Evolutionary conservation across 1,140 invertebrate species (phyloP), one percentile per base, ranked within the genome.

Genomic region (Teleopsis dalmanni): DNA sequence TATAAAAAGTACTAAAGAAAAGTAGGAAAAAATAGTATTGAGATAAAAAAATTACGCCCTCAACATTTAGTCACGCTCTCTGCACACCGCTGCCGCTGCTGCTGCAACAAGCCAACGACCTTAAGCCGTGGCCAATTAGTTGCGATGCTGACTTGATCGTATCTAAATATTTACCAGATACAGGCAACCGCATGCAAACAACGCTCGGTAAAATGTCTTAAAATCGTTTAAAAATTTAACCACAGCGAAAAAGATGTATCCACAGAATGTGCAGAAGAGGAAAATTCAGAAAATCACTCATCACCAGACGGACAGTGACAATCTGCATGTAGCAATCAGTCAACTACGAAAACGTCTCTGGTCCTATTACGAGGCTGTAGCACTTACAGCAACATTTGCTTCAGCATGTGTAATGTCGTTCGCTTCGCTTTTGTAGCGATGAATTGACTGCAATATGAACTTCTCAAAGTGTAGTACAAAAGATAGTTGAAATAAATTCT

Each of bases 251-350:
- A 19, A 18, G 7, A 21, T 25, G 6, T 3, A 21, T 11, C 10
- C 11, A 43, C 27, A 31, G 21, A 8, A 29, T 18, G 16, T 1
- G 16, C 11, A 23, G 11, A 14, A n/a, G 36, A 8, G 36, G 11
- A 19, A 13, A 21, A 37, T 16, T 5, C 8, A 1, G 36, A 37
- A 2, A 37, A 11, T 1, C n/a, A 37, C 18, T n/a, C n/a, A n/a
- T n/a, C n/a, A n/a, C n/a, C n/a, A n/a, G 18, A 2, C 7, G 36
- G 22, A 16, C 4, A 6, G 14, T 37, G 61, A 58, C 61, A 61
- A 64, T 59, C 62, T 62, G 57, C 61, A 64, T 53, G 61, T 59
- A 61, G 57, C 57, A 64, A 64, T 61, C 59, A 62, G 59, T 64
- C n/a, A n/a, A n/a, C n/a, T n/a, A n/a, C n/a, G n/a, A n/a, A n/a